Evolutionary conservation across 2,113 vertebrate genomes (phyloP), one percentile per base, ranked within the genome.

Genomic region (Hippoglossus stenolepis): DNA sequence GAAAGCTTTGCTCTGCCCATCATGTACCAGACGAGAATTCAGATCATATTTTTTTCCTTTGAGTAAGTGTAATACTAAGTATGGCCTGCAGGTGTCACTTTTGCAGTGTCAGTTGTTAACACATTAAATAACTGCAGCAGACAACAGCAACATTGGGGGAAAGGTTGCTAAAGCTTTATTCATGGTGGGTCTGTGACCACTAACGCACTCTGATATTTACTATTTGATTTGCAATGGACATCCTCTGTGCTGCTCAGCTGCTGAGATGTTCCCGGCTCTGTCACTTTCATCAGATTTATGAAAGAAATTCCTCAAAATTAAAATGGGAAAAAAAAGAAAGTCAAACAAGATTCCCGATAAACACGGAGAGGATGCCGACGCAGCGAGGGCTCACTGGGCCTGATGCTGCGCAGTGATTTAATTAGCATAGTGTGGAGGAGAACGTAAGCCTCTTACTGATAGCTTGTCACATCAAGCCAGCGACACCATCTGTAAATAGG

Each of bases 381-480:
- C n/a, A 21, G 35, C 56, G 54, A 54, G 60, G 35, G 59, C 21
- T 18, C 28, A 2, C 14, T 61, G 24, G 51, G 43, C 24, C 58
- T 40, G 13, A 74, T 63, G 54, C 15, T 61, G 73, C 20, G 40
- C 35, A 61, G 15, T 21, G 40, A 70, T 71, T 79, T 73, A 85
- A 86, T 81, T 75, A 79, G 56, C 70, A 70, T 43, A 69, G 70
- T 57, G 59, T 66, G 56, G 51, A 65, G 77, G 24, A 77, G 54
- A 70, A 13, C 0, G 3, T 76, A 89, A 85, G 77, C 74, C 63
- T 88, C 72, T 86, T 88, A 85, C 65, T 80, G 63, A 73, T 66
- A 56, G 77, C 70, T 61, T 69, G 43, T 49, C 54, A 71, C 61
- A 73, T 72, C 51, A 77, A 84, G 65, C 83, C 80, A 75, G 35